phyloP scores from a whole-genome alignment of 2,797 vertebrate genomes.

The Garrulus glandarius region DNA sequence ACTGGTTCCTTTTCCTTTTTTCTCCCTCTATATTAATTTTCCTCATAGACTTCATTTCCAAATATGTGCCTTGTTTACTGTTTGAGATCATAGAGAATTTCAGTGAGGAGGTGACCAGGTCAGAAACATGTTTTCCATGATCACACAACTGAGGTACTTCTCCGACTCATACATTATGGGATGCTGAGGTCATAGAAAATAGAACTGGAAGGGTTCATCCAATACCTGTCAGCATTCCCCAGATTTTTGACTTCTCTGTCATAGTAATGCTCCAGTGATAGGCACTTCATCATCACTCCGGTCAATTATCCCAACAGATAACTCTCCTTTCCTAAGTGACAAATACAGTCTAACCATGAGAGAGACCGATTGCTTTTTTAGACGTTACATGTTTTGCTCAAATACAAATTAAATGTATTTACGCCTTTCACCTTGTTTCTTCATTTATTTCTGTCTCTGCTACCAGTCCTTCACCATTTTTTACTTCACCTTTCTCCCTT shows the following conservation, averaged over 20 bases:
- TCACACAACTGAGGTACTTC: neutral
- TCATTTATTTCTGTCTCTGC: neutral
- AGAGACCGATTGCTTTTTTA: neutral
- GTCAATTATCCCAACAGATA: neutral
- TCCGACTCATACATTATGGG: neutral
- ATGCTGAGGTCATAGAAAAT: neutral
- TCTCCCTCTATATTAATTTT: neutral
- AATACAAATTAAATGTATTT: neutral
- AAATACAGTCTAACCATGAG: neutral
- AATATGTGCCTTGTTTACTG: neutral
- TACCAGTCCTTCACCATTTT: neutral
- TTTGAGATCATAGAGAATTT: neutral
- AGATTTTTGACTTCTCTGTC: neutral
- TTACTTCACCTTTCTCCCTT: neutral
- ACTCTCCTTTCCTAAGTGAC: neutral
- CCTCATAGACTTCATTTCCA: neutral
- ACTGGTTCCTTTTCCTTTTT: neutral
- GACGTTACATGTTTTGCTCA: neutral
- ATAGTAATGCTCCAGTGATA: neutral
- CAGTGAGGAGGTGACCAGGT: neutral
- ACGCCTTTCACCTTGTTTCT: neutral
- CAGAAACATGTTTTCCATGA: neutral
- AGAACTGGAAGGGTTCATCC: neutral
- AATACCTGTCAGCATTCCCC: neutral
- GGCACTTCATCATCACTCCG: neutral